Percentiles rank a stretch among this genome's conserved stretches.
phyloP scores from a whole-genome alignment of 2,888 invertebrate species.

The Pandemis corylana region DNA sequence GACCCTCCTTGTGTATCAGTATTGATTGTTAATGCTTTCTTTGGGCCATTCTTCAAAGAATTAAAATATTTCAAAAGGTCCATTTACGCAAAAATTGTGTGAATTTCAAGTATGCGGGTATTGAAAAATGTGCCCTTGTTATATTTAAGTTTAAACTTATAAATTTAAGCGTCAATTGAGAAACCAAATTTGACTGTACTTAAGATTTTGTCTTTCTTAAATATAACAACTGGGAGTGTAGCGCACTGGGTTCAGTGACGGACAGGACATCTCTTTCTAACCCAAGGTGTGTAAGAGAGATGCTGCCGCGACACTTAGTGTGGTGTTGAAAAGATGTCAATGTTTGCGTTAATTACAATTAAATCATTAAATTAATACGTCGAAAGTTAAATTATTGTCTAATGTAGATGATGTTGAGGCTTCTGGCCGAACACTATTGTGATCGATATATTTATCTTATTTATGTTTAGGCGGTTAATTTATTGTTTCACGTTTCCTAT shows the following conservation, averaged over 20 bases:
- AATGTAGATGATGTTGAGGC: slow-evolving; percentile 26
- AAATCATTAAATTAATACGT: slow-evolving; percentile 8
- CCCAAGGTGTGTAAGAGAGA: not conserved
- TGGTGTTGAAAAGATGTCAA: slow-evolving; percentile 11
- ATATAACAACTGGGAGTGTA: not conserved
- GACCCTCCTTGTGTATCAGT: too few species aligned
- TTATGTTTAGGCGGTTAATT: slow-evolving; percentile 74
- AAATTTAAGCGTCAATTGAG: not conserved
- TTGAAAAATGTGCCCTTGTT: not conserved
- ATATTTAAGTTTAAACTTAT: not conserved
- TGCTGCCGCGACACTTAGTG: not conserved
- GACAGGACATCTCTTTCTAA: not conserved
- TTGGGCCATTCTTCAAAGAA: not conserved
- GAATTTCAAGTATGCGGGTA: slow-evolving; percentile 6
- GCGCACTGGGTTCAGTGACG: not conserved
- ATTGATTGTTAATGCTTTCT: too few species aligned
- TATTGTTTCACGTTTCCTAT: slow-evolving; percentile 78
- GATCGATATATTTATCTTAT: slow-evolving; percentile 66
- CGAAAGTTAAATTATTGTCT: slow-evolving; percentile 34
- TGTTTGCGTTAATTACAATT: slow-evolving; percentile 18
- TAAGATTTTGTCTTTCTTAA: not conserved
- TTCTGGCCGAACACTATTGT: slow-evolving; percentile 54
- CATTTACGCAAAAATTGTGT: not conserved
- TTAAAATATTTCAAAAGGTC: not conserved
- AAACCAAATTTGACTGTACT: slow-evolving; percentile 6